Evolutionary conservation across 2,113 vertebrate species (phyloP), one percentile per base, ranked within the genome.

Genomic region (Hiodon alosoides): DNA sequence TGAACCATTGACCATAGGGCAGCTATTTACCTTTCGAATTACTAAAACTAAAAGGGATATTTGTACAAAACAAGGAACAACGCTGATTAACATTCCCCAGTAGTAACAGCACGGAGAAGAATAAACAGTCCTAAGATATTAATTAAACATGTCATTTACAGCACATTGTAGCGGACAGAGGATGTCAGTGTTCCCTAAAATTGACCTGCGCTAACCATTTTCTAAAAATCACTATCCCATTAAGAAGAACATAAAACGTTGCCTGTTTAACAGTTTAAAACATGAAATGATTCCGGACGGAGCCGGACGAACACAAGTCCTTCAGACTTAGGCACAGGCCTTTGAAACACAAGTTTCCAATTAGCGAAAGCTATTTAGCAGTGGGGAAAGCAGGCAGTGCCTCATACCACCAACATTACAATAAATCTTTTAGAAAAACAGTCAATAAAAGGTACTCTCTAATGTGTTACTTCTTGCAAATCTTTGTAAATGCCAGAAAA

Each of bases 401-500:
- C 4, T 47, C 54, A 48, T 9, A 51, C 2, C 47, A 62, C 55
- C 14, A n/a, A 57, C 58, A 50, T 51, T 13, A 73, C 58, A 73
- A 73, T 3, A 10, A 9, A 5, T 70, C 52, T 4, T 7, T 4
- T 16, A 55, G 3, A 17, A 16, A 51, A 11, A 4, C 46, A 59
- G 4, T 58, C 5, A 53, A 58, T 47, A 55, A 57, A 57, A 74
- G 66, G 14, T 48, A 48, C 52, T 4, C 46, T 60, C 10, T 55
- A 71, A 70, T 50, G n/a, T 47, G 59, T 64, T 53, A 71, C 68
- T 64, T 76, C 7, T 31, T 11, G 31, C 57, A 76, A 76, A 64
- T 75, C 5, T 52, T 75, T 50, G 74, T 61, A 69, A 69, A 76
- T 69, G 47, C 9, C 67, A 59, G 53, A 47, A 71, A 52, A 53